Conservation (phyloP, 1,140 invertebrate genomes). For the Drosophila mauritiana region DNA sequence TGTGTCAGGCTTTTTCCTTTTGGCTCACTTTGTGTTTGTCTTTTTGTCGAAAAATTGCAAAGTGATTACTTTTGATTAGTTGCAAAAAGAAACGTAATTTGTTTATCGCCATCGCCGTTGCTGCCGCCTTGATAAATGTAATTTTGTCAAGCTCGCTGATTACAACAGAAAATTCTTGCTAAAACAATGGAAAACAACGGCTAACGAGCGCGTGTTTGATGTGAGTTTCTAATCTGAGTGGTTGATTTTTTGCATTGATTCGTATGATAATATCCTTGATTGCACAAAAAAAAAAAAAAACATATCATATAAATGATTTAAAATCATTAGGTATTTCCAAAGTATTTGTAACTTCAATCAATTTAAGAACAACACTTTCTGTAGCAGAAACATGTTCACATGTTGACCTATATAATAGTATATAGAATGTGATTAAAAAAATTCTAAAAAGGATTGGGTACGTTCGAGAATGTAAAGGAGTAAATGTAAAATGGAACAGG, state of each 20-base stretch:
- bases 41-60: conserved; percentile 73
- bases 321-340: too few relatives aligned
- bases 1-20: conserved; percentile 60
- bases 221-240: conserved; percentile 9
- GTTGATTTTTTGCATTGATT: conserved; percentile 4
- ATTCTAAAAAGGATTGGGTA: not conserved
- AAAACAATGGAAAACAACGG: conserved; percentile 34
- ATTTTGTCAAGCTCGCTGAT: conserved; percentile 71
- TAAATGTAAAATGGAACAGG: conserved; percentile 1
- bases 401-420: not conserved
- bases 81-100: conserved; percentile 82
- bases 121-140: conserved; percentile 72
- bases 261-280: not conserved
- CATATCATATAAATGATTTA: too few relatives aligned
- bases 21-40: conserved; percentile 74
- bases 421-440: not conserved
- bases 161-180: conserved; percentile 54
- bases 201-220: conserved; percentile 56
- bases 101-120: conserved; percentile 61
- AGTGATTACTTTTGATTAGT: conserved; percentile 84
- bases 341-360: too few relatives aligned
- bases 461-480: conserved; percentile 1
- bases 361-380: too few relatives aligned
- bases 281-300: not conserved
- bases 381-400: too few relatives aligned